phyloP scores from a whole-genome alignment of 1,140 invertebrate species.

The Venturia canescens region DNA sequence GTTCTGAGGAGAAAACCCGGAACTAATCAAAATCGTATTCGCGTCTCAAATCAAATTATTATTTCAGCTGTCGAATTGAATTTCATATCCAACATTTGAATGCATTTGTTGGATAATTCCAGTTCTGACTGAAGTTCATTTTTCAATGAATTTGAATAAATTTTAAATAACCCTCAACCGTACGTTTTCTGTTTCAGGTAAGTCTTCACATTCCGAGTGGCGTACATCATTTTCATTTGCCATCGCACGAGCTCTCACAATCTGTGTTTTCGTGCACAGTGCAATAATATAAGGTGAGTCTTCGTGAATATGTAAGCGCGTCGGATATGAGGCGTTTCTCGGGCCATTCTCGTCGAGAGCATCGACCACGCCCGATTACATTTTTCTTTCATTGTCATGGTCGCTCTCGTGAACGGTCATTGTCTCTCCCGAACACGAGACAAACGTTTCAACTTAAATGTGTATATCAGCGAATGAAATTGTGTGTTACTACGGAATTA shows the following conservation, averaged over 20 bases:
- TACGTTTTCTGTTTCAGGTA: slow-evolving; percentile 46
- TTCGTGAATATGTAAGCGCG: slow-evolving; percentile 17
- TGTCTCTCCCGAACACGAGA: too few relatives aligned
- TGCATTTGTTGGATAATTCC: too few relatives aligned
- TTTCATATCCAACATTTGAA: too few relatives aligned
- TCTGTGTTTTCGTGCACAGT: neutral
- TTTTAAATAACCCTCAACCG: neutral
- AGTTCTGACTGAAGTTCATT: neutral
- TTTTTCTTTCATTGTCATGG: neutral
- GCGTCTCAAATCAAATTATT: too few relatives aligned
- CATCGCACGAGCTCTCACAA: neutral
- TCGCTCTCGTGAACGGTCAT: too few relatives aligned
- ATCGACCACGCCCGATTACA: slow-evolving; percentile 12
- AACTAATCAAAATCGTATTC: too few relatives aligned
- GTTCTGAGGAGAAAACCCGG: neutral
- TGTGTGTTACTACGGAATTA: slow-evolving; percentile 39
- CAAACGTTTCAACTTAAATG: too few relatives aligned
- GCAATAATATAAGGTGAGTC: slow-evolving; percentile 12
- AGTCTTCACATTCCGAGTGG: neutral
- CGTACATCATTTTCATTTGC: neutral
- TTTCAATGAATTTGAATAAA: too few relatives aligned
- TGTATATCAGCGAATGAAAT: neutral
- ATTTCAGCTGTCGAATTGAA: too few relatives aligned
- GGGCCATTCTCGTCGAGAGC: neutral
- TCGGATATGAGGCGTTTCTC: neutral